Base-by-base conservation (phyloP, 1,140 invertebrate genomes). In the Temnothorax longispinosus region DNA sequence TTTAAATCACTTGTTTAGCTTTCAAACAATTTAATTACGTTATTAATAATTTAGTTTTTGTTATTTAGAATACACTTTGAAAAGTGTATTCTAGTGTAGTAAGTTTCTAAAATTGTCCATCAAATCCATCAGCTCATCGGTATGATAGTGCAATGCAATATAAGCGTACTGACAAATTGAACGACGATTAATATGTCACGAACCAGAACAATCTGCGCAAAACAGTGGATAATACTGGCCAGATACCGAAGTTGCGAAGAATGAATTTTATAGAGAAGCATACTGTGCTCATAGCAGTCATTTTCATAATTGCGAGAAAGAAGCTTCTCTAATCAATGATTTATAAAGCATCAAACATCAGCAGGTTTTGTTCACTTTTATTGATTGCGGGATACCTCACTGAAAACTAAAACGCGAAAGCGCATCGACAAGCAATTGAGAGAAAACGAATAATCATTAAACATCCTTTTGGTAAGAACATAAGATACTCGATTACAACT, bases 151-250 rank as follows among this genome's bases (percentile, higher is more conserved):
- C 32, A 76, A 18, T 15, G 54, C 2, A 2, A 65, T 15, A n/a
- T 85, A 85, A n/a, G 56, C 0, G 27, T 65, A 85, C 18, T 76
- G 41, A 75, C 32, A 74, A 6, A 85, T 41, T n/a, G 47, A 21
- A 27, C n/a, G 18, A 52, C 18, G 4, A 62, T 52, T 38, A 85
- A 50, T 15, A 50, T 15, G 41, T 64, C 18, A 0, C 3, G 13
- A 44, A 50, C 35, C 72, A 65, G 32, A 74, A 58, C 10, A 84
- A 38, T 41, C 52, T 69, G 54, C 44, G 54, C 6, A 60, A 35
- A 7, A 47, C 15, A 6, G 3, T 44, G 4, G 21, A 76, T 13
- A 44, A 41, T 2, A 62, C 44, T 13, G 32, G 35, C 15, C n/a
- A 77, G 6, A 85, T 18, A 10, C 35, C 35, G 7, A 76, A 64